Evolutionary conservation across 1,140 invertebrate species (phyloP), one percentile per base, ranked within the genome.

Genomic region (Pogonognathellus flavescens): DNA sequence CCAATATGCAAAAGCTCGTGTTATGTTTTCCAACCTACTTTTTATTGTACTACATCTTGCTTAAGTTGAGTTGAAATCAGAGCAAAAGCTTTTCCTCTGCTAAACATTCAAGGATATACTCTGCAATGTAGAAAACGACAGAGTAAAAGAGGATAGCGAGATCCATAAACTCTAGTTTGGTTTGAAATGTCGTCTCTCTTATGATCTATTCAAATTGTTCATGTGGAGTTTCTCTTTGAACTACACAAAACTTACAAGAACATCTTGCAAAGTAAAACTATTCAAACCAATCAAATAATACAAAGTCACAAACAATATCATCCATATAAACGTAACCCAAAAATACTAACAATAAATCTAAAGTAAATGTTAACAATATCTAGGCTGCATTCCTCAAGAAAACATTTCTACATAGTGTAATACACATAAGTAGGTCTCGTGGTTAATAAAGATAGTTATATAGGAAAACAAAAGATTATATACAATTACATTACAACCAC

Each of bases 241-340:
- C 53, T 57, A 57, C n/a, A 57, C 53, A 25, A n/a, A 14, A 18
- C 70, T 41, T 76, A 41, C 20, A 76, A 49, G 22, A 50, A 49
- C 25, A 50, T 76, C 70, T 49, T 76, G 70, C 41, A 76, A 41
- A n/a, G 70, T 76, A 76, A 76, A 49, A 76, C 31, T 49, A 76
- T n/a, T 76, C 70, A 76, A 76, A 66, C 25, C 62, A 66, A 76
- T 76, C 70, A 76, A 76, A 76, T 57, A n/a, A 57, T 76, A 76
- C 70, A 76, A 76, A 76, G 70, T 76, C 31, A 10, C 70, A 76
- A 76, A 76, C 70, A 76, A 76, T 76, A 76, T 76, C 70, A 76
- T 76, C 25, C 62, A 22, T 66, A 57, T 57, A 57, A 9, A 57
- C n/a, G n/a, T n/a, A 13, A 10, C 31, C n/a, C 53, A 57, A 14